A percentile compares a stretch with the other conserved stretches of the same genome.
These are phyloP conservation scores for Ciona savignyi DNA, from an alignment of 23 tunicate genomes.

Conservation along the genomic window DNA sequence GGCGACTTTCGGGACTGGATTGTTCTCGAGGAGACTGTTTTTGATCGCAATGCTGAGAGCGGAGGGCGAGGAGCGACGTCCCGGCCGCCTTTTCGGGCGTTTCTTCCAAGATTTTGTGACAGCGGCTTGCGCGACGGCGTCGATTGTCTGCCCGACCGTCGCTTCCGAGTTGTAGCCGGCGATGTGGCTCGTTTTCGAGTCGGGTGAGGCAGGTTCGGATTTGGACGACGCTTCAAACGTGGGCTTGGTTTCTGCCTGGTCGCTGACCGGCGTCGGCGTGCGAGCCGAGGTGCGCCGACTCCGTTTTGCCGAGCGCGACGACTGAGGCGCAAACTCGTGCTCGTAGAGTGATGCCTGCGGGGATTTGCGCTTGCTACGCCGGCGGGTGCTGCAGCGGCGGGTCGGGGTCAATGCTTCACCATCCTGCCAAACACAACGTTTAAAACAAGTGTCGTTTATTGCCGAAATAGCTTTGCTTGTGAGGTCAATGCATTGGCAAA, in stretches of 20 bases:
- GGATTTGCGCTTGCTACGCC: slow-evolving; percentile 50
- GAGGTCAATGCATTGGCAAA: too few relatives aligned
- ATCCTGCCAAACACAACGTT: slow-evolving; percentile 5
- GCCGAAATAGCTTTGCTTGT: too few relatives aligned
- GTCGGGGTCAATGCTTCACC: slow-evolving; percentile 27
- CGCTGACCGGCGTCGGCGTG: slow-evolving; percentile 35
- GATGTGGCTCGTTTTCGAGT: not conserved
- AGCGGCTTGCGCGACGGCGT: slow-evolving; percentile 12
- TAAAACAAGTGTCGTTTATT: too few relatives aligned
- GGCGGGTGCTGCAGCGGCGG: slow-evolving; percentile 50
- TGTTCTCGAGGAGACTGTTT: slow-evolving; percentile 57
- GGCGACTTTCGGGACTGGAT: not conserved
- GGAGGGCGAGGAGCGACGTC: slow-evolving; percentile 25
- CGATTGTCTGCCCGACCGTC: slow-evolving; percentile 12
- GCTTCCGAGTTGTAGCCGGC: slow-evolving; percentile 2
- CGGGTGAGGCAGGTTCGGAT: not conserved
- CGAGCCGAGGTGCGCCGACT: slow-evolving; percentile 30
- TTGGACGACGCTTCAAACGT: not conserved
- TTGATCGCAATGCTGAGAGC: slow-evolving; percentile 46
- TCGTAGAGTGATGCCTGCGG: slow-evolving; percentile 41
- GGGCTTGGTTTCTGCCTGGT: not conserved
- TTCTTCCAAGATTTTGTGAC: slow-evolving; percentile 11
- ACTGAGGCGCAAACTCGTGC: slow-evolving; percentile 8
- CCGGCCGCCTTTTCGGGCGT: slow-evolving; percentile 18
- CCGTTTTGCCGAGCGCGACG: slow-evolving; percentile 23